Conservation (phyloP, 37 sponge, comb jelly and placozoan genomes). For the Spongilla lacustris region DNA sequence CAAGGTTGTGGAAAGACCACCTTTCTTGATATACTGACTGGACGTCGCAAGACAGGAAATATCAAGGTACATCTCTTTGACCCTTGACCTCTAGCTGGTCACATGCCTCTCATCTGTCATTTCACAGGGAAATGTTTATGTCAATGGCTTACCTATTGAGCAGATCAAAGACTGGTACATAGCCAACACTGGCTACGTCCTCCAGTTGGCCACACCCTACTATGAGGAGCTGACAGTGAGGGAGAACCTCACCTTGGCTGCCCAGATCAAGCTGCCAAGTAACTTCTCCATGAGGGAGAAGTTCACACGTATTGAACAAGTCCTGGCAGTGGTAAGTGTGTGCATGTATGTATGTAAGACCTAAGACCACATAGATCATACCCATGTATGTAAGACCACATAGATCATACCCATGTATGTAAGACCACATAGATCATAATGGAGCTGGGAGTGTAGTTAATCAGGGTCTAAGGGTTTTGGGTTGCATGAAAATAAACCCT, state of each 20-base stretch:
- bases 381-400: no score
- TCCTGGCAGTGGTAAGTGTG: slow-evolving; percentile 57
- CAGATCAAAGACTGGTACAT: slow-evolving; percentile 52
- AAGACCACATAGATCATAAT: no score
- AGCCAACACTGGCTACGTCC: slow-evolving; percentile 67
- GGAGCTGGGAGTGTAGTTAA: no score
- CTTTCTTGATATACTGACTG: slow-evolving; percentile 72
- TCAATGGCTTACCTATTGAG: slow-evolving; percentile 63
- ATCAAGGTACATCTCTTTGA: no score
- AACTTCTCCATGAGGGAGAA: slow-evolving; percentile 11
- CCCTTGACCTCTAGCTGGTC: no score
- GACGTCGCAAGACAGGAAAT: slow-evolving; percentile 45
- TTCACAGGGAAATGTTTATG: slow-evolving; percentile 40
- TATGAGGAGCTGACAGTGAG: slow-evolving; percentile 74
- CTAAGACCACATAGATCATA: no score
- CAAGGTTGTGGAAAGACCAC: slow-evolving; percentile 85
- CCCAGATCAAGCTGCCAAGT: slow-evolving; percentile 49
- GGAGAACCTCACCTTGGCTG: slow-evolving; percentile 71
- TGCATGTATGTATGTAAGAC: no score
- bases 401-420: no score
- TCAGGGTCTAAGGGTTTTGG: no score
- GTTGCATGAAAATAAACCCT: no score
- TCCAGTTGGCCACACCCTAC: slow-evolving; percentile 69
- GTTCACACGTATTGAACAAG: slow-evolving; percentile 52
- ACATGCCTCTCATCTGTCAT: neutral